Evolutionary conservation across 2,797 vertebrate species (phyloP).

Genomic region (Paratrypauchen microcephalus): DNA sequence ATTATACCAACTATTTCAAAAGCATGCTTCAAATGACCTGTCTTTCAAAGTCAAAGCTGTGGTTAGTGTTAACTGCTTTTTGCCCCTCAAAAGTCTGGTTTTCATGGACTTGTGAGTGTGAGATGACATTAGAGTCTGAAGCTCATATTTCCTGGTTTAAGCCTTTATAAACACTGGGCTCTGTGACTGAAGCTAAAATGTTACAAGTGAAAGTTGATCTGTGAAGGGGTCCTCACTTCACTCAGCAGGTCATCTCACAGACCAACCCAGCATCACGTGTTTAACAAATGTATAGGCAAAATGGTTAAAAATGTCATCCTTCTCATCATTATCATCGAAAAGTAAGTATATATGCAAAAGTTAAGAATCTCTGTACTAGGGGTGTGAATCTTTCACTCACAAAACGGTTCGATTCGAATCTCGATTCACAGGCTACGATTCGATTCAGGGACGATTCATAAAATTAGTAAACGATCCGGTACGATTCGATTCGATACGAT

Average conservation of each 20-base stretch:
- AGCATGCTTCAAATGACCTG: not conserved
- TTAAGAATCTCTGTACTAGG: too few relatives aligned
- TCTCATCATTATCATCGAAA: not conserved
- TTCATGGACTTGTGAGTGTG: constrained; percentile 31
- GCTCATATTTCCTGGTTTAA: constrained; percentile 43
- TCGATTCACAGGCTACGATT: too few relatives aligned
- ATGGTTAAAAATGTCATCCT: not conserved
- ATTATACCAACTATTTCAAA: not conserved
- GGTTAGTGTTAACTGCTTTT: constrained; percentile 24
- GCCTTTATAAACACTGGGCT: constrained; percentile 38
- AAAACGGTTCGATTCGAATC: too few relatives aligned
- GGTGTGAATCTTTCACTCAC: too few relatives aligned
- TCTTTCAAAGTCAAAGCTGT: constrained; percentile 26
- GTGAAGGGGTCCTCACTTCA: constrained; percentile 38
- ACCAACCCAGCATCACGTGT: constrained; percentile 6
- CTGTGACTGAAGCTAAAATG: constrained; percentile 43
- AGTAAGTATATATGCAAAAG: too few relatives aligned
- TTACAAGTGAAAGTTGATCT: constrained; percentile 46
- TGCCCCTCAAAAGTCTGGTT: constrained; percentile 45
- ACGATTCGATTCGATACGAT: too few relatives aligned
- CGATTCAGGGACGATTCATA: too few relatives aligned
- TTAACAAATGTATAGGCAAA: not conserved
- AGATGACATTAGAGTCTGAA: constrained; percentile 45
- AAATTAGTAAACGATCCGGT: too few relatives aligned
- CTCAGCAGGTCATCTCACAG: constrained; percentile 29